Percentiles rank a stretch among this genome's conserved stretches.
Conservation (phyloP, 2,888 invertebrate species). For the Heliconius cydno region DNA sequence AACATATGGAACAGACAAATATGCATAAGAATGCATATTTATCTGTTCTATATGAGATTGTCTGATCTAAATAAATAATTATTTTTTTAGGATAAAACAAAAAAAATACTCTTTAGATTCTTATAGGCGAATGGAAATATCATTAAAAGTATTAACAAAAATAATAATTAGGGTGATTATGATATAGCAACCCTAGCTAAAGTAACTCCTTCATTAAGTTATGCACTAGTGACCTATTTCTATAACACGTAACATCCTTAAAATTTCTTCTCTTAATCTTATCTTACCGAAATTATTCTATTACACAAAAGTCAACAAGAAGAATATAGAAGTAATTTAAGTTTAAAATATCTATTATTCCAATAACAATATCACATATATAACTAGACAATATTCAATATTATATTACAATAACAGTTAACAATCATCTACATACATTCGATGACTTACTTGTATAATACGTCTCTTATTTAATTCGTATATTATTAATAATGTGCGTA, state of each 20-base stretch:
- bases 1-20: too few species aligned
- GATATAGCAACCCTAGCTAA: constrained; percentile 7
- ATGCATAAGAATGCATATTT: too few species aligned
- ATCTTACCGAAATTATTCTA: constrained; percentile 54
- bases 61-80: too few species aligned
- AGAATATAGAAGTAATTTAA: constrained; percentile 68
- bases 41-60: too few species aligned
- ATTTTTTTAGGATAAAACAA: too few species aligned
- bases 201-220: background rate
- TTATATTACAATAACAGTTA: constrained; percentile 73
- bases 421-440: constrained; percentile 73
- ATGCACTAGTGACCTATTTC: constrained; percentile 24
- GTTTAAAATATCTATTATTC: constrained; percentile 78
- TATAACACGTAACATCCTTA: constrained; percentile 43
- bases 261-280: constrained; percentile 35
- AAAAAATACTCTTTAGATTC: too few species aligned
- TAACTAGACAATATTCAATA: constrained; percentile 77
- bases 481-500: constrained; percentile 70
- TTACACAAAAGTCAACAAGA: constrained; percentile 81
- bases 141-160: background rate
- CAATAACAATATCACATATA: constrained; percentile 83
- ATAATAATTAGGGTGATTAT: background rate
- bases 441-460: constrained; percentile 70
- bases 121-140: background rate
- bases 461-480: constrained; percentile 74